Base-by-base conservation (phyloP, 1,140 invertebrate species). In the Tetramorium simillimum region DNA sequence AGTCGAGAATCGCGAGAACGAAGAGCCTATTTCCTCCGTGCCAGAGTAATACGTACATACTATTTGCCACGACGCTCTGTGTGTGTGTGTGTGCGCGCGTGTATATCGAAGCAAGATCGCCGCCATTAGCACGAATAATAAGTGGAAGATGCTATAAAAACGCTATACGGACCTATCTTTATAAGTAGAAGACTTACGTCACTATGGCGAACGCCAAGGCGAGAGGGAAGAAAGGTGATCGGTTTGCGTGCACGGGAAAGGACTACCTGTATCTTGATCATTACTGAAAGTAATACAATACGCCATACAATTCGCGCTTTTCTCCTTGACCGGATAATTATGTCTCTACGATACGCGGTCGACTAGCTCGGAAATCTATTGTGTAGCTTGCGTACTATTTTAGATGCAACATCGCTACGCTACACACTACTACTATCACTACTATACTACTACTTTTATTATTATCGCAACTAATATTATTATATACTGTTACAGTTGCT, bases 301-400 rank as follows among this genome's bases (percentile, higher is more conserved):
- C 16, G 10, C n/a, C 37, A 70, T 12, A 72, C 3, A 37, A 37
- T 43, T 33, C 37, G n/a, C n/a, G 21, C 37, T 72, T 33, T 40
- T 53, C n/a, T 67, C 16, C 28, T 37, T 14, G 7, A 43, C 37
- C 63, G 33, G n/a, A 53, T 40, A 80, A 73, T 60, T 16, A 60
- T 56, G 16, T 82, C n/a, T 53, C 43, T 67, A 53, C 3, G 7
- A 70, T 16, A 43, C 16, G 43, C 28, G 43, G 33, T 18, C 53
- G 18, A 70, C 14, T 53, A 16, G 46, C 85, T 85, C 72, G 14
- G 65, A 67, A 33, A 75, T 88, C 46, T 77, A 63, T 65, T 37
- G 37, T 72, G 56, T 75, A 78, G 56, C 37, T 60, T 58, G 65
- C 46, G 67, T 85, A 86, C 69, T 70, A 69, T 80, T 88, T 89